These are phyloP conservation scores for Shinisaurus crocodilurus DNA, from an alignment of 2,113 vertebrate genomes.

Conservation along the genomic window DNA sequence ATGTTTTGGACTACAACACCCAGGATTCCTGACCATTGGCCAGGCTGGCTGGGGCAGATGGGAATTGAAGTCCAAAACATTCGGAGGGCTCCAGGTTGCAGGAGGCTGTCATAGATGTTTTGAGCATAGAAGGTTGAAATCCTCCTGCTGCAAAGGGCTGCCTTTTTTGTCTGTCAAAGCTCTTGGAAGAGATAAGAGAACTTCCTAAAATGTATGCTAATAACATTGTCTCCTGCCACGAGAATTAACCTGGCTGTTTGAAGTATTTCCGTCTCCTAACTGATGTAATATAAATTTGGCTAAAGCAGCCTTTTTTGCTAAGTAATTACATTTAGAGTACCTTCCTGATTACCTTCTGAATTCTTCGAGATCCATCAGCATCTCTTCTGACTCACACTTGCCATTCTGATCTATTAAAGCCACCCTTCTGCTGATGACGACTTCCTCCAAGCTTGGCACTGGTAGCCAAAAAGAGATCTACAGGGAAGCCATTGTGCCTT, in stretches of 20 bases:
- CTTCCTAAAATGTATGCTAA: background rate
- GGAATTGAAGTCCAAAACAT: too few relatives aligned
- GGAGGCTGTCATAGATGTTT: background rate
- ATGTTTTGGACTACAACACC: too few relatives aligned
- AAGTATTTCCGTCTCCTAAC: conserved; percentile 39
- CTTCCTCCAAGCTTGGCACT: conserved; percentile 37
- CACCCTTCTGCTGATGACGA: background rate
- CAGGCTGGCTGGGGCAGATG: too few relatives aligned
- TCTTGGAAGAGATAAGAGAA: background rate
- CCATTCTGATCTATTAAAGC: conserved; percentile 28
- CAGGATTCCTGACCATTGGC: too few relatives aligned
- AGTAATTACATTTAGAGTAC: conserved; percentile 40
- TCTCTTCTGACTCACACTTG: conserved; percentile 36
- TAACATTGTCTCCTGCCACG: background rate
- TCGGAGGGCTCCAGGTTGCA: background rate
- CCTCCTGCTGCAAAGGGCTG: background rate
- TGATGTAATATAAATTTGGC: conserved; percentile 31
- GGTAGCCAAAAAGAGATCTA: conserved; percentile 20
- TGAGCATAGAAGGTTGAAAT: background rate
- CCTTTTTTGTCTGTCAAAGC: background rate
- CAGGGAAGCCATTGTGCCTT: conserved; percentile 32
- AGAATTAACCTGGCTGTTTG: conserved; percentile 21
- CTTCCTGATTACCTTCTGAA: conserved; percentile 16
- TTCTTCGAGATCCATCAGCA: conserved; percentile 13
- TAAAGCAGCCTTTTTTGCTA: conserved; percentile 4